A percentile compares a stretch with the other conserved stretches of the same genome.
phyloP scores from a whole-genome alignment of 2,113 vertebrate species.

The Eublepharis macularius region DNA sequence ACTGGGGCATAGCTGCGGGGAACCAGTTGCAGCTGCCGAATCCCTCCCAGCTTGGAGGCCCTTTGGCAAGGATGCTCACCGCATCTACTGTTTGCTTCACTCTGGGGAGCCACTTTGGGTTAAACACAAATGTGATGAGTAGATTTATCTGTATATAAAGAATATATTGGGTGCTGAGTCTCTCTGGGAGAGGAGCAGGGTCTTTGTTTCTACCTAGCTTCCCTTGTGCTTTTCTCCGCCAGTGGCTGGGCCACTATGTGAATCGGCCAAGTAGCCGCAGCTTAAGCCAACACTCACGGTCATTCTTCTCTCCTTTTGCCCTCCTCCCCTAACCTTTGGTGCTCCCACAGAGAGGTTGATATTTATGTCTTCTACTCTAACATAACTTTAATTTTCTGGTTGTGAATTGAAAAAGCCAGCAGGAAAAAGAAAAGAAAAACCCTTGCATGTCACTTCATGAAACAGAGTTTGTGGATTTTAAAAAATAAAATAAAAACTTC shows the following conservation, averaged over 20 bases:
- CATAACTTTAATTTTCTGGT: background rate
- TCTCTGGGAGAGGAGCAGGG: background rate
- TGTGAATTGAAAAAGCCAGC: background rate
- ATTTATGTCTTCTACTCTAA: slow-evolving; percentile 26
- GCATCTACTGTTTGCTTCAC: background rate
- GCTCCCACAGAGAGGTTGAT: background rate
- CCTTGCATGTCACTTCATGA: background rate
- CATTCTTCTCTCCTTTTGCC: background rate
- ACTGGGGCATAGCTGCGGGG: background rate
- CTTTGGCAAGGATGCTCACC: background rate
- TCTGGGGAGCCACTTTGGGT: background rate
- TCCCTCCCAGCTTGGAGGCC: background rate
- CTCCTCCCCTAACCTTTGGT: background rate
- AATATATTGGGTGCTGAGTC: background rate
- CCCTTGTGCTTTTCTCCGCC: background rate
- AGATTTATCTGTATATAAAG: slow-evolving; percentile 21
- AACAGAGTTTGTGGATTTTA: background rate
- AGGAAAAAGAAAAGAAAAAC: background rate
- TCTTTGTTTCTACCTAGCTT: background rate
- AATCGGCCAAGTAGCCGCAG: background rate
- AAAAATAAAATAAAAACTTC: background rate
- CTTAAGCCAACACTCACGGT: background rate
- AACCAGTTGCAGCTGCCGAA: background rate
- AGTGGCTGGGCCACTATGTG: slow-evolving; percentile 15
- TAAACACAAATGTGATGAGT: slow-evolving; percentile 19